Percentiles rank a stretch among this genome's conserved stretches.
Evolutionary conservation across 2,113 vertebrate species (phyloP).

Genomic region (Dasyornis broadbenti): DNA sequence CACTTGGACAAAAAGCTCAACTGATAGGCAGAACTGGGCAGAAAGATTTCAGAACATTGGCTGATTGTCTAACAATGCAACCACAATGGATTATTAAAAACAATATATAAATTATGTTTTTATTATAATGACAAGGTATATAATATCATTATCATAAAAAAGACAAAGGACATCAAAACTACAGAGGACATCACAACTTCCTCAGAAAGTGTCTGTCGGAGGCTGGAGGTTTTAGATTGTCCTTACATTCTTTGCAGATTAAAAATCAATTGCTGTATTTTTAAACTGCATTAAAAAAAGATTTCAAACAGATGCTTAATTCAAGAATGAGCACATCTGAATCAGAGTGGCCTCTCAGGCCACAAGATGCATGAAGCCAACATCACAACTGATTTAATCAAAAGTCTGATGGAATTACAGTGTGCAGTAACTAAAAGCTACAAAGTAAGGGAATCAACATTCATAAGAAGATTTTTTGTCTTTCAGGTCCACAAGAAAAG

Average conservation of each 20-base stretch:
- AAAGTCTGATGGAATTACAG: background rate
- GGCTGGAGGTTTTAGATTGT: background rate
- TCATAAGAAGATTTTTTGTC: background rate
- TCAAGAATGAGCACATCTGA: background rate
- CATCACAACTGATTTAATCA: background rate
- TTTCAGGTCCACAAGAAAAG: background rate
- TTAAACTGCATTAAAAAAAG: background rate
- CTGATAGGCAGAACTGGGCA: rapidly evolving
- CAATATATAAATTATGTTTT: background rate
- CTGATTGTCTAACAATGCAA: background rate
- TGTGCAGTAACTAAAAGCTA: background rate
- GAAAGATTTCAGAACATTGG: background rate
- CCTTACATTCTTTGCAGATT: background rate
- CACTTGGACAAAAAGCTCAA: background rate
- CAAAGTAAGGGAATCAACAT: background rate
- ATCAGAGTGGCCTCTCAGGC: background rate
- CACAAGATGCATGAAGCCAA: background rate
- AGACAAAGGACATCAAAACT: background rate
- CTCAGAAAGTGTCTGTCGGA: background rate
- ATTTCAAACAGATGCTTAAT: background rate
- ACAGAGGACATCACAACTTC: background rate
- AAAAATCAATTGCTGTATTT: background rate
- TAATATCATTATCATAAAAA: background rate
- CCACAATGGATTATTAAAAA: background rate
- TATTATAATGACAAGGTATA: background rate